Evolutionary conservation across 2,888 invertebrate species (phyloP).

Genomic region (Horisme vitalbata): DNA sequence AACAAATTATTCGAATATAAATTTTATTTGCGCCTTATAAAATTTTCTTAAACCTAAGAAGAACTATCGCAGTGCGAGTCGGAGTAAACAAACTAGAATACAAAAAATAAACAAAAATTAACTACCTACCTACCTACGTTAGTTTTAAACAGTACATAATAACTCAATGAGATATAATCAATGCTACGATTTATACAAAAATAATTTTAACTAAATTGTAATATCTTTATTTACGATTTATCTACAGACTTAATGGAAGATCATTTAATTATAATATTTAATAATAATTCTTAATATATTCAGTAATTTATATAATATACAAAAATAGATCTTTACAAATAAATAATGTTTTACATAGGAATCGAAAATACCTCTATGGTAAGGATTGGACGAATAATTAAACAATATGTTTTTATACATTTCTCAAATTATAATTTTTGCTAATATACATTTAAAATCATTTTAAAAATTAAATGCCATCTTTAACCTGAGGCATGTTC

Average conservation of each 20-base stretch:
- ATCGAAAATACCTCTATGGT: slow-evolving; percentile 56
- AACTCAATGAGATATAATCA: slow-evolving; percentile 69
- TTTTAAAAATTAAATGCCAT: too few relatives aligned
- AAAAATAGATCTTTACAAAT: slow-evolving; percentile 73
- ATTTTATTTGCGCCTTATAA: slow-evolving; percentile 79
- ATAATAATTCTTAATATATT: slow-evolving; percentile 50
- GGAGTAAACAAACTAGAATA: slow-evolving; percentile 57
- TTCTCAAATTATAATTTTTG: not conserved
- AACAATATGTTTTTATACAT: not conserved
- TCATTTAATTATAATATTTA: slow-evolving; percentile 47
- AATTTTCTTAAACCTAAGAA: slow-evolving; percentile 79
- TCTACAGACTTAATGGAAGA: slow-evolving; percentile 77
- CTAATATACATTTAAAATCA: too few relatives aligned
- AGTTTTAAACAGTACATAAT: slow-evolving; percentile 62
- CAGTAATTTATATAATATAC: slow-evolving; percentile 64
- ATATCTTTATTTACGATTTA: slow-evolving; percentile 56
- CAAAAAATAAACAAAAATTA: slow-evolving; percentile 59
- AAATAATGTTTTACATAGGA: slow-evolving; percentile 77
- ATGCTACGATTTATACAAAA: slow-evolving; percentile 75
- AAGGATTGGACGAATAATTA: slow-evolving; percentile 45
- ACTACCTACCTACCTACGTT: slow-evolving; percentile 47
- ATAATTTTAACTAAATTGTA: slow-evolving; percentile 46
- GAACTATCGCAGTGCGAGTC: slow-evolving; percentile 75
- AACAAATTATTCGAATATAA: slow-evolving; percentile 63
- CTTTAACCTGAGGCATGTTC: too few relatives aligned